phyloP scores from a whole-genome alignment of 2,113 vertebrate genomes.

The Clarias magur region DNA sequence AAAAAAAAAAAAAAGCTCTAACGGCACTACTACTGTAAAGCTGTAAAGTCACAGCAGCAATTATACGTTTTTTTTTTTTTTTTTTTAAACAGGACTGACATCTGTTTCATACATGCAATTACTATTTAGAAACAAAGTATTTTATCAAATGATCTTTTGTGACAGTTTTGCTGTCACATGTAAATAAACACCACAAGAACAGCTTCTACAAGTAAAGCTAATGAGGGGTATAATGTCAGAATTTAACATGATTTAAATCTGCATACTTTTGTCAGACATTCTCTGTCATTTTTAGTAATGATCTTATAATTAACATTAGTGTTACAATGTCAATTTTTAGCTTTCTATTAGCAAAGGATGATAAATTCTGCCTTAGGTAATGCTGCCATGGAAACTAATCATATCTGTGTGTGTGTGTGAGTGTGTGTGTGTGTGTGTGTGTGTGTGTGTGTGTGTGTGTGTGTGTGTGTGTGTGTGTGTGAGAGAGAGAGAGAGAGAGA shows the following conservation, averaged over 20 bases:
- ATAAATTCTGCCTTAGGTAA: not conserved
- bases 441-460: not conserved
- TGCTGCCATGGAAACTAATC: not conserved
- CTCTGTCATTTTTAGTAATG: not conserved
- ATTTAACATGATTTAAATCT: not conserved
- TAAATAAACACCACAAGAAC: not conserved
- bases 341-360: not conserved
- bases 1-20: not conserved
- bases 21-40: not conserved
- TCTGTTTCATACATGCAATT: not conserved
- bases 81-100: not conserved
- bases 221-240: constrained; percentile 3
- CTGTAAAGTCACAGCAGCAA: not conserved
- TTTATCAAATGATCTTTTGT: not conserved
- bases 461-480: not conserved
- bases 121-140: not conserved
- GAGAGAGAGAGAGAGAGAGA: not conserved
- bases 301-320: not conserved
- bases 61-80: too few species aligned
- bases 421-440: not conserved
- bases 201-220: not conserved
- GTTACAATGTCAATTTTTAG: not conserved
- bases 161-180: not conserved
- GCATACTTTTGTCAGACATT: not conserved
- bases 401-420: not conserved